These are phyloP conservation scores for Theristicus caerulescens DNA, from an alignment of 2,113 vertebrate genomes.

Conservation along the genomic window DNA sequence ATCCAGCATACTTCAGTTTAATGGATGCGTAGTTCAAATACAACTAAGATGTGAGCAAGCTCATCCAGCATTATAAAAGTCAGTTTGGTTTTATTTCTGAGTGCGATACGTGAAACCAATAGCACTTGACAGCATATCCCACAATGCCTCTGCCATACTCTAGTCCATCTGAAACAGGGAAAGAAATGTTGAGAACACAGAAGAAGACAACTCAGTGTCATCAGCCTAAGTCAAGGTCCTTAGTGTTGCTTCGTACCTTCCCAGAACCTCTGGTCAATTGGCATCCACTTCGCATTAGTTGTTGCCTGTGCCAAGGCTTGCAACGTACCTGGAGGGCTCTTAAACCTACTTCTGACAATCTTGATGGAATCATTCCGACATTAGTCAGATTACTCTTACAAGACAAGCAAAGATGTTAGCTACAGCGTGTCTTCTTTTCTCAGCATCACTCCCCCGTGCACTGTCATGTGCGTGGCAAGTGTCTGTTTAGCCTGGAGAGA, in stretches of 20 bases:
- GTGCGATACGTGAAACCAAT: background rate
- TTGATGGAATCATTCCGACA: constrained; percentile 64
- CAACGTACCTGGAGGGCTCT: constrained; percentile 57
- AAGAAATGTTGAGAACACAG: background rate
- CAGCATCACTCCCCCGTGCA: constrained; percentile 39
- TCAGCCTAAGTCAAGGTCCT: constrained; percentile 59
- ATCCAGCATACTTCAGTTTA: background rate
- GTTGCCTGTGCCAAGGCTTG: constrained; percentile 32
- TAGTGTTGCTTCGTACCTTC: constrained; percentile 37
- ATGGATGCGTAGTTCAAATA: background rate
- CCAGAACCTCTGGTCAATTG: constrained; percentile 55
- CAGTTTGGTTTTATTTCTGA: constrained; percentile 3
- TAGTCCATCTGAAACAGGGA: background rate
- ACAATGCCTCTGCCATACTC: background rate
- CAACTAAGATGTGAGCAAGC: background rate
- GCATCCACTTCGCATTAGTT: background rate
- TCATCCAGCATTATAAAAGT: background rate
- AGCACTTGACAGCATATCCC: background rate
- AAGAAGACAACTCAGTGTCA: constrained; percentile 7
- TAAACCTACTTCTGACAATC: constrained; percentile 59
- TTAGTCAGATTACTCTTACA: constrained; percentile 54
- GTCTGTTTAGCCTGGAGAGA: constrained; percentile 63
- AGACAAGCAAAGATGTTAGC: constrained; percentile 63
- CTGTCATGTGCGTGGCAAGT: constrained; percentile 52
- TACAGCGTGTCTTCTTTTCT: constrained; percentile 53